Percentiles rank a stretch among this genome's conserved stretches.
These are phyloP conservation scores for Drosophila nigritarsus DNA, from an alignment of 2,888 invertebrate genomes.

Conservation along the genomic window DNA sequence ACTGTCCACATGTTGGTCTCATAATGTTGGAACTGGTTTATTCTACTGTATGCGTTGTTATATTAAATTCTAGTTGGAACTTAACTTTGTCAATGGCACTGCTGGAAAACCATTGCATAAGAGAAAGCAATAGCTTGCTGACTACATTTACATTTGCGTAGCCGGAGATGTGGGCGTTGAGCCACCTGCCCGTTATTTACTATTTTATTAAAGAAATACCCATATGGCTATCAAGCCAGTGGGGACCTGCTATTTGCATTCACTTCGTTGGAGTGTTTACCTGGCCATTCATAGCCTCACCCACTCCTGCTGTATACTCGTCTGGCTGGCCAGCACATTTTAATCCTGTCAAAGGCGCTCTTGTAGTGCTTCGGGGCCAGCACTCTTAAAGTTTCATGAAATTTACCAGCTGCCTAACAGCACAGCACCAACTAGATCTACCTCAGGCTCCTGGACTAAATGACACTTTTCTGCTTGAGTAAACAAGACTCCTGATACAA, in stretches of 20 bases:
- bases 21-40: slow-evolving; percentile 9
- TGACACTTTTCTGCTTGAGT: slow-evolving; percentile 65
- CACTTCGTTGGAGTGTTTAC: slow-evolving; percentile 68
- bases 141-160: slow-evolving; percentile 23
- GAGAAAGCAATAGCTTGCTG: not conserved
- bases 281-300: slow-evolving; percentile 24
- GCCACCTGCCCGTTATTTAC: slow-evolving; percentile 57
- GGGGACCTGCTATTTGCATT: slow-evolving; percentile 69
- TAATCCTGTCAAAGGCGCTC: slow-evolving; percentile 72
- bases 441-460: slow-evolving; percentile 53
- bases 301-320: slow-evolving; percentile 8
- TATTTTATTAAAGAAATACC: slow-evolving; percentile 71
- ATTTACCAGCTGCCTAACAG: slow-evolving; percentile 38
- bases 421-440: slow-evolving; percentile 10
- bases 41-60: slow-evolving; percentile 1
- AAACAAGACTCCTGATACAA: slow-evolving; percentile 50
- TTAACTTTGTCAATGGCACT: not conserved
- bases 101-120: not conserved
- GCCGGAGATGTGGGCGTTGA: slow-evolving; percentile 12
- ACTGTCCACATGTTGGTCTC: not conserved
- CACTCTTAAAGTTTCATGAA: slow-evolving; percentile 75
- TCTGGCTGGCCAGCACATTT: slow-evolving; percentile 33
- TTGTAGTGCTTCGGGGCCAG: slow-evolving; percentile 66
- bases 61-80: slow-evolving; percentile 1
- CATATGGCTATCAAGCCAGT: slow-evolving; percentile 56